Percentiles rank a stretch among this genome's conserved stretches.
phyloP scores from a whole-genome alignment of 2,888 invertebrate species.

The Neuroscelio doddi region DNA sequence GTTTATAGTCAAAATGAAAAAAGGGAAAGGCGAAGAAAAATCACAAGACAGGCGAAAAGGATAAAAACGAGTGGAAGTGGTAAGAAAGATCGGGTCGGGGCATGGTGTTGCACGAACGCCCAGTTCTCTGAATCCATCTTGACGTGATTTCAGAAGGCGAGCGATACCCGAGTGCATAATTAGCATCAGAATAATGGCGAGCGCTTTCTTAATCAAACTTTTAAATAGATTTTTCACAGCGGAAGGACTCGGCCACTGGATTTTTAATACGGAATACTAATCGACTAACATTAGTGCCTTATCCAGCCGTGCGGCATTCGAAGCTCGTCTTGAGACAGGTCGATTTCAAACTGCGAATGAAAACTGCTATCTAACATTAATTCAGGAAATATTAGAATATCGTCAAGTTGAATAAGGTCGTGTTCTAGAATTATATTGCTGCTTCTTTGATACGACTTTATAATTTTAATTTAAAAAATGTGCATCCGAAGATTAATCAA shows the following conservation, averaged over 20 bases:
- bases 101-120: conserved; percentile 33
- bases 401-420: conserved; percentile 12
- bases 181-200: conserved; percentile 70
- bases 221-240: conserved; percentile 67
- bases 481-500: too few relatives aligned
- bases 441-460: too few relatives aligned
- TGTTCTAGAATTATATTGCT: not conserved
- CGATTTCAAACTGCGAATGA: conserved; percentile 39
- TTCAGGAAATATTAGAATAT: conserved; percentile 4
- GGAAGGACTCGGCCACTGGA: conserved; percentile 43
- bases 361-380: conserved; percentile 50
- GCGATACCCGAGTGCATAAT: conserved; percentile 61
- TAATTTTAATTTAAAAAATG: too few relatives aligned
- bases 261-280: conserved; percentile 66
- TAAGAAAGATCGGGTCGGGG: conserved; percentile 30
- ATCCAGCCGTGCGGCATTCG: conserved; percentile 53
- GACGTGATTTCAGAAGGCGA: conserved; percentile 61
- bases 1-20: conserved; percentile 24
- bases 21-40: conserved; percentile 16
- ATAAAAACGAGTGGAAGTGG: conserved; percentile 18
- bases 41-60: conserved; percentile 2
- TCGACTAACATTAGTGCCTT: conserved; percentile 63
- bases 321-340: not conserved
- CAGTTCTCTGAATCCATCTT: conserved; percentile 51
- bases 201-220: conserved; percentile 71